phyloP scores from a whole-genome alignment of 2,797 vertebrate species.

The Helicolenus hilgendorfi region DNA sequence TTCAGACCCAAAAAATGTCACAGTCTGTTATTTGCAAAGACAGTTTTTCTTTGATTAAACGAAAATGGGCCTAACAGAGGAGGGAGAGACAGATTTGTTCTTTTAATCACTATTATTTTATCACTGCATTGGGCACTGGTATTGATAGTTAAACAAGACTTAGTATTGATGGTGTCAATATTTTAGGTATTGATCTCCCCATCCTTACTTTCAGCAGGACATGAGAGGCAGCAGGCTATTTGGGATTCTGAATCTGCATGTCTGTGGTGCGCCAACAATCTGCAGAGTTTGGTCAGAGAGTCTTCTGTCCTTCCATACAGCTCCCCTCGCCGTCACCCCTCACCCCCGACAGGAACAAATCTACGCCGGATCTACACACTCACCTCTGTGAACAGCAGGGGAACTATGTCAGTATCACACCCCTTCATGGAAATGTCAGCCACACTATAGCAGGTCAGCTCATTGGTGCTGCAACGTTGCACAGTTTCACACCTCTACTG shows the following conservation, averaged over 20 bases:
- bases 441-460: background rate
- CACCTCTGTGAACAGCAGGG: constrained; percentile 15
- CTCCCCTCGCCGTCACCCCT: background rate
- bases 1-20: background rate
- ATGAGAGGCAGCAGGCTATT: background rate
- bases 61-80: background rate
- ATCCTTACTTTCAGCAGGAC: background rate
- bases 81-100: background rate
- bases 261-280: background rate
- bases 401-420: background rate
- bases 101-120: background rate
- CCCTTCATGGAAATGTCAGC: background rate
- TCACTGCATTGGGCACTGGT: too few relatives aligned
- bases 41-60: too few relatives aligned
- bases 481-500: background rate
- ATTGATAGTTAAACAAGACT: too few relatives aligned
- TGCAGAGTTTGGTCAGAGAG: background rate
- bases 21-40: background rate
- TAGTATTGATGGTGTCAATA: too few relatives aligned
- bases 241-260: background rate
- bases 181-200: background rate
- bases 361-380: constrained; percentile 5
- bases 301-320: background rate
- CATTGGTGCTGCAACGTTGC: background rate
- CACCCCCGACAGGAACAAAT: constrained; percentile 31